Conservation (phyloP, 2,888 invertebrate genomes). For the Leucophenga montana region DNA sequence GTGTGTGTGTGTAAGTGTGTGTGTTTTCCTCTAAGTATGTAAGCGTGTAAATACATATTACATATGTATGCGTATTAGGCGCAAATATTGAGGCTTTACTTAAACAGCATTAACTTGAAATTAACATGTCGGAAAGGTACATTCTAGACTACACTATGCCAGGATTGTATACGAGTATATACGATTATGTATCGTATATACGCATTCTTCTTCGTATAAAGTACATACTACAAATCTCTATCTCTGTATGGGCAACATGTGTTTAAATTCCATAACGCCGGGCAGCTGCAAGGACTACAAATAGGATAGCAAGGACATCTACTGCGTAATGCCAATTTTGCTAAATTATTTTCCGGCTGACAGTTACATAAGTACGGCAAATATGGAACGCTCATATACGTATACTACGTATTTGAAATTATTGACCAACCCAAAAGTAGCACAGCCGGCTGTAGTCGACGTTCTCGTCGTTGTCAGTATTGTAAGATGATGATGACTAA, state of each 20-base stretch:
- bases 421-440: slow-evolving; percentile 11
- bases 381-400: neutral
- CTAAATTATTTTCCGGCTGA: slow-evolving; percentile 22
- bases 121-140: slow-evolving; percentile 60
- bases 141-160: slow-evolving; percentile 4
- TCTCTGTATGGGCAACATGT: slow-evolving; percentile 9
- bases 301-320: no score
- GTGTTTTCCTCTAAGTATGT: slow-evolving; percentile 33
- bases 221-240: neutral
- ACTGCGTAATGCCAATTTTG: slow-evolving; percentile 26
- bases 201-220: neutral
- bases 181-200: neutral
- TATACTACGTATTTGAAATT: slow-evolving; percentile 24
- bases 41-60: slow-evolving; percentile 56
- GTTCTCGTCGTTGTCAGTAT: no score
- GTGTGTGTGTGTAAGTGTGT: slow-evolving; percentile 26
- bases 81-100: slow-evolving; percentile 65
- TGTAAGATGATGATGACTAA: slow-evolving; percentile 14
- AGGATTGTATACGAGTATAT: neutral
- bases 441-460: no score
- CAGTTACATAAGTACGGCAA: neutral
- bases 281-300: no score
- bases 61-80: slow-evolving; percentile 66
- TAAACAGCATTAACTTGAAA: slow-evolving; percentile 65
- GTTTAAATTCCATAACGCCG: slow-evolving; percentile 18